phyloP scores from a whole-genome alignment of 2,113 vertebrate species.

The Lampris megalopsis region DNA sequence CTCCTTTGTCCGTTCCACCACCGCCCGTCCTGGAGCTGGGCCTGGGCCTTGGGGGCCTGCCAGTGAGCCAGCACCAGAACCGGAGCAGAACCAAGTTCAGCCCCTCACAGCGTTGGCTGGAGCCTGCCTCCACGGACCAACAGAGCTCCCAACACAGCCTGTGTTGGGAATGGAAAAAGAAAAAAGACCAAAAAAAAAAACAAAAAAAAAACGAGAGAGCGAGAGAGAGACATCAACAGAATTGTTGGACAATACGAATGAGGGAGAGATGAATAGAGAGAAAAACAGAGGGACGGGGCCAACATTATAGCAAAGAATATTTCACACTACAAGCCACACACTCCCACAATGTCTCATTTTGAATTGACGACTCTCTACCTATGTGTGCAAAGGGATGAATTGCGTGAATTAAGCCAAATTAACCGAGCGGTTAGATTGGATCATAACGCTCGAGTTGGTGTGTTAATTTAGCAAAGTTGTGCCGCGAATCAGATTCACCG shows the following conservation, averaged over 20 bases:
- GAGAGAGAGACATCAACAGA: constrained; percentile 72
- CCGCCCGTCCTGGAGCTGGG: constrained; percentile 78
- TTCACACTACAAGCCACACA: constrained; percentile 17
- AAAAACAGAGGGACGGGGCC: constrained; percentile 37
- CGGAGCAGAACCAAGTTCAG: constrained; percentile 76
- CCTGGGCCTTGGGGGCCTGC: constrained; percentile 74
- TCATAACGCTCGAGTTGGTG: too few relatives aligned
- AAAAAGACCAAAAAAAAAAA: constrained; percentile 34
- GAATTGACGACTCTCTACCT: not conserved
- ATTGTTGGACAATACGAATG: constrained; percentile 59
- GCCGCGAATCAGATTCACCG: too few relatives aligned
- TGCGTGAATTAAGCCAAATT: too few relatives aligned
- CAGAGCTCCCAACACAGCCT: constrained; percentile 56
- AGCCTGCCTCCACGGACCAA: constrained; percentile 52
- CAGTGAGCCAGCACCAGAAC: constrained; percentile 78
- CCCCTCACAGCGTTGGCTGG: constrained; percentile 62
- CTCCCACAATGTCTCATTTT: constrained; percentile 34
- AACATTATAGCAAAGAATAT: constrained; percentile 26
- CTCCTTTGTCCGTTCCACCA: constrained; percentile 82
- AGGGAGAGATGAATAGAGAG: constrained; percentile 48
- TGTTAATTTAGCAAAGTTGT: too few relatives aligned
- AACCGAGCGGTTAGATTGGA: too few relatives aligned
- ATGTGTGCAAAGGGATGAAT: not conserved
- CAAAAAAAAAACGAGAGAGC: constrained; percentile 61
- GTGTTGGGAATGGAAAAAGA: constrained; percentile 60